phyloP scores from a whole-genome alignment of 30 jellyfish, hydroid and myxozoan genomes.

The Catostylus mosaicus region DNA sequence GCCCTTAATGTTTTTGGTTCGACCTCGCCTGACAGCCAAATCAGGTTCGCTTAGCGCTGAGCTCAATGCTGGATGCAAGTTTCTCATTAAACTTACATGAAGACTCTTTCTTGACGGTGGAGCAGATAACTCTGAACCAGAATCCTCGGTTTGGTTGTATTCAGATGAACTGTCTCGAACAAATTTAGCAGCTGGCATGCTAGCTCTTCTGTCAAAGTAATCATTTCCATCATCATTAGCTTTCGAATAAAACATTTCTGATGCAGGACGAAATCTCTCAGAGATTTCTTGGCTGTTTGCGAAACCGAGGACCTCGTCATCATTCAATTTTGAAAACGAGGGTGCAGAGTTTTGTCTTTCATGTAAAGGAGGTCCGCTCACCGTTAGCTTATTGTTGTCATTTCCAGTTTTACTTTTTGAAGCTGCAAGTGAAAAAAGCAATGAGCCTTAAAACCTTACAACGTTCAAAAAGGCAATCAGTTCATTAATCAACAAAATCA shows the following conservation, averaged over 20 bases:
- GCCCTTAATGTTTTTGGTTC: slow-evolving; percentile 26
- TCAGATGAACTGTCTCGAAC: background rate
- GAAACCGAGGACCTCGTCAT: background rate
- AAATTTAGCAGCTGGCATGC: slow-evolving; percentile 16
- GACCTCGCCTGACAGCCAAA: slow-evolving; percentile 39
- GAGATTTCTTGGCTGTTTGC: background rate
- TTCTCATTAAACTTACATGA: background rate
- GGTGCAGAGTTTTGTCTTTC: background rate
- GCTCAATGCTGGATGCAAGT: background rate
- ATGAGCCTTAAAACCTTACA: background rate
- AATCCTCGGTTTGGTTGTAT: background rate
- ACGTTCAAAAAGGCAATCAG: background rate
- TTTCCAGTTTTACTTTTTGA: background rate
- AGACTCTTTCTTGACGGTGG: background rate
- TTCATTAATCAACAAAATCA: background rate
- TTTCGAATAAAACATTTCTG: slow-evolving; percentile 26
- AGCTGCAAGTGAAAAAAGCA: background rate
- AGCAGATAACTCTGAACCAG: slow-evolving; percentile 14
- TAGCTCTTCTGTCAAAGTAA: slow-evolving; percentile 25
- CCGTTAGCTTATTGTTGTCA: background rate
- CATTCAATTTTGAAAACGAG: background rate
- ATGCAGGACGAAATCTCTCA: slow-evolving; percentile 47
- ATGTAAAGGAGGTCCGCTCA: background rate
- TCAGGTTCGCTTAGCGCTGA: slow-evolving; percentile 45
- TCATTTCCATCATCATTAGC: slow-evolving; percentile 9